Conservation (phyloP, 2,113 vertebrate genomes). For the Macquaria australasica region DNA sequence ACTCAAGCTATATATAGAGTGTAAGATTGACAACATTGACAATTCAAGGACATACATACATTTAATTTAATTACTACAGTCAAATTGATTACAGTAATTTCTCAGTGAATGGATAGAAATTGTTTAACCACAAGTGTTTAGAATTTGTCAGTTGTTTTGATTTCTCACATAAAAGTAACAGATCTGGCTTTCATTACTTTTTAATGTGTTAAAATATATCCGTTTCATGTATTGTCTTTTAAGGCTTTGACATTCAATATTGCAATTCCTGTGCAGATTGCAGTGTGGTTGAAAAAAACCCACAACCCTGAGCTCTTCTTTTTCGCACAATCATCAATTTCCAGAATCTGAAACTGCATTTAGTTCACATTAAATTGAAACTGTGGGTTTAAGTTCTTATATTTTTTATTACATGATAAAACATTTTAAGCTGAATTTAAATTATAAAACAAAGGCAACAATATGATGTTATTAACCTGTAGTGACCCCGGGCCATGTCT, state of each 20-base stretch:
- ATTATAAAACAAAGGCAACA: neutral
- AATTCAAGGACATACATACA: neutral
- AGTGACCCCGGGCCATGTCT: neutral
- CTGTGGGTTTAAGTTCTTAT: neutral
- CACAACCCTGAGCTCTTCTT: constrained; percentile 12
- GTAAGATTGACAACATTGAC: neutral
- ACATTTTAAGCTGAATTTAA: constrained; percentile 5
- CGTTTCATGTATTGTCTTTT: constrained; percentile 3
- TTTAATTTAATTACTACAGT: neutral
- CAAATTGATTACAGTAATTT: neutral
- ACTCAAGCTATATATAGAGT: neutral
- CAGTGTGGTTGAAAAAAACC: neutral
- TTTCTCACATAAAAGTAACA: constrained; percentile 22
- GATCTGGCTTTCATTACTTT: neutral
- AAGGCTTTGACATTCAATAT: constrained; percentile 20
- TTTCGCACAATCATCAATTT: constrained; percentile 42
- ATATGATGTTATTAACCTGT: constrained; percentile 22
- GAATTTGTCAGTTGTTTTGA: constrained; percentile 16
- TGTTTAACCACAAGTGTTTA: constrained; percentile 8
- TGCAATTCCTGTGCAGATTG: constrained; percentile 13
- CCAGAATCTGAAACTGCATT: constrained; percentile 15
- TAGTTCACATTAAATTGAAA: constrained; percentile 10
- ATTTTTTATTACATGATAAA: neutral
- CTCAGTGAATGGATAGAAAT: neutral
- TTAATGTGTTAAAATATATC: constrained; percentile 28